phyloP scores from a whole-genome alignment of 2,797 vertebrate genomes.

The Eurystomus glaucurus region DNA sequence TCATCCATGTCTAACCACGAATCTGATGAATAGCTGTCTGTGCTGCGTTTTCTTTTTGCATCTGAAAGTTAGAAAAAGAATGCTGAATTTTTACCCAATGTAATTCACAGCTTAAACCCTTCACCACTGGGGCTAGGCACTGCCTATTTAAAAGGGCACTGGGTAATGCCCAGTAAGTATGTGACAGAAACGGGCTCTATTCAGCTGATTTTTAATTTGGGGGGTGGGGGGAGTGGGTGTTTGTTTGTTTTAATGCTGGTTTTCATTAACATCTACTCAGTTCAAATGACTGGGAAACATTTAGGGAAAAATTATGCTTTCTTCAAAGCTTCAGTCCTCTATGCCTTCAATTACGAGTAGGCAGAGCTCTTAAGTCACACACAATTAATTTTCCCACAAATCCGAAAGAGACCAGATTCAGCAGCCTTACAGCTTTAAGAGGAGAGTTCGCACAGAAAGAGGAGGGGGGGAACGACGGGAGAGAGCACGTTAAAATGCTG shows the following conservation, averaged over 20 bases:
- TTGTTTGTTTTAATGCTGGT: constrained; percentile 65
- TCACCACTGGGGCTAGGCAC: not conserved
- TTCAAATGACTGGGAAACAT: constrained; percentile 63
- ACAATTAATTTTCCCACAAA: constrained; percentile 69
- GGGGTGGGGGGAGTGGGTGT: not conserved
- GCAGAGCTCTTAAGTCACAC: constrained; percentile 67
- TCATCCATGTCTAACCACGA: constrained; percentile 93
- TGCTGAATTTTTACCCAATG: not conserved
- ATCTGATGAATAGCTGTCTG: constrained; percentile 91
- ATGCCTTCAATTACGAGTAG: constrained; percentile 69
- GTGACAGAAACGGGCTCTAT: constrained; percentile 31
- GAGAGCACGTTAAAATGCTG: constrained; percentile 26
- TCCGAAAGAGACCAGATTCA: constrained; percentile 35
- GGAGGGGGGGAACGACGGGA: not conserved
- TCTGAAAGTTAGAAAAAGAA: constrained; percentile 80
- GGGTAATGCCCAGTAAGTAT: constrained; percentile 7
- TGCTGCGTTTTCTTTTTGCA: constrained; percentile 87
- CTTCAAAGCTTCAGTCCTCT: constrained; percentile 63
- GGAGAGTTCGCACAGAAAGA: constrained; percentile 7
- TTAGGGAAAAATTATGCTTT: constrained; percentile 59
- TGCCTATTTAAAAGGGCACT: constrained; percentile 10
- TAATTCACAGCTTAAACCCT: not conserved
- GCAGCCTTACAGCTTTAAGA: constrained; percentile 48
- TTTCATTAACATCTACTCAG: constrained; percentile 68
- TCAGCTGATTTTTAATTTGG: constrained; percentile 25